Evolutionary conservation across 1,140 invertebrate genomes (phyloP).

Genomic region (Heliconius hewitsoni): DNA sequence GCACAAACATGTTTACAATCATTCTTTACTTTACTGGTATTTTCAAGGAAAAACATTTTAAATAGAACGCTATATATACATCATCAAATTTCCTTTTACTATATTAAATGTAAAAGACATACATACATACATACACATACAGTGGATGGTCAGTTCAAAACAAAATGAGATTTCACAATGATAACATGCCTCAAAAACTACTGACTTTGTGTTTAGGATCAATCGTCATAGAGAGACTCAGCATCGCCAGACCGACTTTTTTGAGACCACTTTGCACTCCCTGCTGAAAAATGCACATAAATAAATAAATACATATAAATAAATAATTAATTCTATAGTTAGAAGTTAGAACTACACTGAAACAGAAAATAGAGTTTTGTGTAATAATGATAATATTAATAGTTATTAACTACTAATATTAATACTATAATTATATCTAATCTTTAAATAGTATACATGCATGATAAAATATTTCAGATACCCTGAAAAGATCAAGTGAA

Average conservation of each 20-base stretch:
- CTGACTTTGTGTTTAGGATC: slow-evolving; percentile 74
- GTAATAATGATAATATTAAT: not conserved
- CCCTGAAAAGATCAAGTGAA: no score
- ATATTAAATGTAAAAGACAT: no score
- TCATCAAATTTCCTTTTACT: no score
- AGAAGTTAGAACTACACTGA: not conserved
- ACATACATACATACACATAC: not conserved
- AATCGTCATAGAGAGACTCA: slow-evolving; percentile 64
- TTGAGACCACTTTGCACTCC: slow-evolving; percentile 67
- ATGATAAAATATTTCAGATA: no score
- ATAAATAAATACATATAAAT: slow-evolving; percentile 27
- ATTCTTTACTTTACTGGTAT: no score
- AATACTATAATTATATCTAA: no score
- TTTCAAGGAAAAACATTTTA: no score
- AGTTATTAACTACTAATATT: no score
- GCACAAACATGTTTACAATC: no score
- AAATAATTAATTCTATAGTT: not conserved
- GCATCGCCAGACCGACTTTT: slow-evolving; percentile 71
- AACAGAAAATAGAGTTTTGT: not conserved
- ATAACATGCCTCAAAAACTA: slow-evolving; percentile 55
- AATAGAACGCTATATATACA: no score
- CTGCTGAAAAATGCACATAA: slow-evolving; percentile 52
- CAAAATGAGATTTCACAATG: slow-evolving; percentile 9
- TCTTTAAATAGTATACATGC: no score
- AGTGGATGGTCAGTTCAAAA: slow-evolving; percentile 10